Base-by-base conservation (phyloP, 2,797 vertebrate species). In the Luscinia luscinia region DNA sequence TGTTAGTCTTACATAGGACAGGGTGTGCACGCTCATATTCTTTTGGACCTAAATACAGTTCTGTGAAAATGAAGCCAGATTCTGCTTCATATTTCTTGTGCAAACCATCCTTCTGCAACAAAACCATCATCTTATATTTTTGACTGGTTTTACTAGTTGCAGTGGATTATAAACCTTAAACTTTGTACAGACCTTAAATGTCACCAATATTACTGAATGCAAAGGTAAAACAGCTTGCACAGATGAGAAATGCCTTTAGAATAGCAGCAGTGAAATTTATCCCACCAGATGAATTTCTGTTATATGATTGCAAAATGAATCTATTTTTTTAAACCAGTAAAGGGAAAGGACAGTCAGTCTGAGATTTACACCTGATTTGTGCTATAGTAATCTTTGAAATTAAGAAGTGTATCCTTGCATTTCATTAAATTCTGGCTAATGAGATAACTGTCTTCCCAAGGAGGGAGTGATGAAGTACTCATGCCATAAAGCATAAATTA, bases 351-450 rank as follows among this genome's bases (percentile, higher is more conserved):
- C 87, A 97, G 98, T 93, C 97, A 98, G 97, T 92, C 97, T 97
- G 98, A 98, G 98, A 99, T 99, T 99, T 99, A 99, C 98, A 98
- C 98, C 98, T 98, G 98, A 98, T 99, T 99, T 99, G 98, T 98
- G 98, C 98, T 98, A 98, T 98, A 98, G 98, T 98, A 98, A 98
- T 99, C 98, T 98, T 98, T 98, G 98, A 98, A 99, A 99, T 99
- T 98, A 99, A 99, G 98, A 98, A 99, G 98, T 99, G 99, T 99
- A 99, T 99, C 98, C 98, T 98, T 99, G 99, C 99, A 99, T 99
- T 99, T 99, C 99, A 99, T 99, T 99, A 99, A 99, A 98, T 98
- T 98, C 98, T 97, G 98, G 98, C 98, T 99, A 99, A 99, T 99
- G 99, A 99, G 98, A 99, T 99, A 98, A 99, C 98, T 98, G 98